Conservation (phyloP, 2,113 vertebrate species). For the Baryphthengus martii region DNA sequence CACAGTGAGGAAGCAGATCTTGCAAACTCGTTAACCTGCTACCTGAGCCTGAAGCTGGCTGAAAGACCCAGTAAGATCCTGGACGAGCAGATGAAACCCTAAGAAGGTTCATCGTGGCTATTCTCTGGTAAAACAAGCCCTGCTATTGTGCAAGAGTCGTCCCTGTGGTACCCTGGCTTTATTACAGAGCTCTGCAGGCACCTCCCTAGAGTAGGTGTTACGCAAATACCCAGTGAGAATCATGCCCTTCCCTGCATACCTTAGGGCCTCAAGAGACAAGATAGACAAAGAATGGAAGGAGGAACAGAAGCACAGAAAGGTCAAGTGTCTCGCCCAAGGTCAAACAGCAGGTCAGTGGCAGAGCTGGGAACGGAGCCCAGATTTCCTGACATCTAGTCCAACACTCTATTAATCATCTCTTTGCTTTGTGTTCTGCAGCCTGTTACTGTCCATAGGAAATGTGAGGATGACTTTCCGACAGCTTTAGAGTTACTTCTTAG, state of each 20-base stretch:
- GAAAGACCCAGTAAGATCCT: not conserved
- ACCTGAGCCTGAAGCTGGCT: not conserved
- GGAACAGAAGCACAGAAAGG: conserved; percentile 60
- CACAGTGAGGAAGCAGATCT: not conserved
- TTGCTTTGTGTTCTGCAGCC: conserved; percentile 24
- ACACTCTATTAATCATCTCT: conserved; percentile 31
- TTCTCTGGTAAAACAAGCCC: not conserved
- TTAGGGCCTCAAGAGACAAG: conserved; percentile 42
- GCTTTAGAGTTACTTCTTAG: conserved; percentile 16
- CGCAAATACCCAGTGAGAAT: conserved; percentile 6
- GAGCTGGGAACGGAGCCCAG: conserved; percentile 21
- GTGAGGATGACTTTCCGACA: conserved; percentile 2
- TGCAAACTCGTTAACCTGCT: not conserved
- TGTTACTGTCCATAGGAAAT: conserved; percentile 55
- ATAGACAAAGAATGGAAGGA: conserved; percentile 38
- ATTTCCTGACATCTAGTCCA: conserved; percentile 40
- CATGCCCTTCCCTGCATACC: not conserved
- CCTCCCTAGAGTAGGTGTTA: conserved; percentile 27
- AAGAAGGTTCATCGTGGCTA: not conserved
- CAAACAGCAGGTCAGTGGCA: conserved; percentile 59
- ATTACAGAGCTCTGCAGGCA: not conserved
- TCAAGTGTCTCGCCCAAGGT: conserved; percentile 53
- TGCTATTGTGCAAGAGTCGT: not conserved
- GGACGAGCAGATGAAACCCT: not conserved
- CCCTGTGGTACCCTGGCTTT: not conserved